Conservation (phyloP, 2,888 invertebrate species). For the Sthenelais limicola region DNA sequence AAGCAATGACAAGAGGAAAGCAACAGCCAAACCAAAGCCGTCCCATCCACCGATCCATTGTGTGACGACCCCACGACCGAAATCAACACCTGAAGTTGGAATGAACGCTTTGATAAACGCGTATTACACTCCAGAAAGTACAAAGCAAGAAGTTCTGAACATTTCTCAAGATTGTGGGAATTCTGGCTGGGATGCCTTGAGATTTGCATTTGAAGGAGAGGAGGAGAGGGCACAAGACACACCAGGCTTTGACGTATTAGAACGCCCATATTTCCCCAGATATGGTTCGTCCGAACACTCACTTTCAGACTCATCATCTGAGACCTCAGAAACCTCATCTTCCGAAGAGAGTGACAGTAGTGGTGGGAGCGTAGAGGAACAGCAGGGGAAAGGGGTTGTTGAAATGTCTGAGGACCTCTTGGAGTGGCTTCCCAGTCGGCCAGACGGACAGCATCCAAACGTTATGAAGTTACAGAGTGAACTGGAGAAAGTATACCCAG, state of each 20-base stretch:
- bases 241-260: too few relatives aligned
- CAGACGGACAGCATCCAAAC: conserved; percentile 2
- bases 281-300: too few relatives aligned
- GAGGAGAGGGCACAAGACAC: conserved; percentile 1
- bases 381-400: neutral
- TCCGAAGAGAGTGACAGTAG: neutral
- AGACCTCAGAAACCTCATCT: neutral
- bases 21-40: too few relatives aligned
- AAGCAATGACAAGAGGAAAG: too few relatives aligned
- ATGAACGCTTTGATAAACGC: conserved; percentile 10
- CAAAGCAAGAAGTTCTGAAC: neutral
- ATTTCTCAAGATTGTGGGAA: neutral
- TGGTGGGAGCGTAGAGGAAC: neutral
- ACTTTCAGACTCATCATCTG: too few relatives aligned
- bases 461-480: conserved; percentile 26
- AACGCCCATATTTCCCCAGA: too few relatives aligned
- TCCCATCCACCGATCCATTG: neutral
- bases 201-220: conserved; percentile 8
- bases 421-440: neutral
- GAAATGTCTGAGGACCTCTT: too few relatives aligned
- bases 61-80: neutral
- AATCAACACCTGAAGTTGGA: neutral
- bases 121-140: conserved; percentile 19
- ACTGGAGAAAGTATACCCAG: conserved; percentile 25
- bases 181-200: neutral